These are phyloP conservation scores for Leucoraja erinaceus DNA, from an alignment of 2,113 vertebrate genomes.

Conservation along the genomic window DNA sequence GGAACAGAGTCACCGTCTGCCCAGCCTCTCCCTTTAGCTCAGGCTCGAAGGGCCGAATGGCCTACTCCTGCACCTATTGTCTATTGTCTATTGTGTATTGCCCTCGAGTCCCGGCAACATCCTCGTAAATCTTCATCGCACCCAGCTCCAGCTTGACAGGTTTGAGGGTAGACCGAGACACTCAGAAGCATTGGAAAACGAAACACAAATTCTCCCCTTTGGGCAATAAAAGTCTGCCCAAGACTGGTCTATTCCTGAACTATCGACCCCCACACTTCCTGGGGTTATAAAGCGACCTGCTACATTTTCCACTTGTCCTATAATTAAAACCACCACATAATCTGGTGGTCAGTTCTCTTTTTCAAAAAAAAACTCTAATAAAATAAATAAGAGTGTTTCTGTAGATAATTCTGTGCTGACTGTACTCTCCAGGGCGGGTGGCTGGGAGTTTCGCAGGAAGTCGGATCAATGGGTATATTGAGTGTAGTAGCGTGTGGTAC, in stretches of 20 bases:
- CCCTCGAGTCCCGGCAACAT: too few relatives aligned
- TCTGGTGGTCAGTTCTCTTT: not conserved
- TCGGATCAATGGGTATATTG: conserved; percentile 11
- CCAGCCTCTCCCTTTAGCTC: too few relatives aligned
- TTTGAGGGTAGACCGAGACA: too few relatives aligned
- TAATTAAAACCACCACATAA: not conserved
- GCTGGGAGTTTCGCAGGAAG: conserved; percentile 14
- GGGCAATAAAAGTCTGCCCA: too few relatives aligned
- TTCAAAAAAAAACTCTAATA: not conserved
- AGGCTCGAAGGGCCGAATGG: too few relatives aligned
- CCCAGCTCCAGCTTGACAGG: too few relatives aligned
- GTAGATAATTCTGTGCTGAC: conserved; percentile 10
- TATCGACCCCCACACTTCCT: not conserved
- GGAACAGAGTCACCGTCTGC: too few relatives aligned
- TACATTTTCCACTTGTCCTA: not conserved
- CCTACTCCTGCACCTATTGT: too few relatives aligned
- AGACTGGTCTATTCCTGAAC: not conserved
- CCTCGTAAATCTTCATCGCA: too few relatives aligned
- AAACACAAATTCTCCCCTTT: too few relatives aligned
- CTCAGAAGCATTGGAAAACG: too few relatives aligned
- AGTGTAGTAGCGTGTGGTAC: not conserved
- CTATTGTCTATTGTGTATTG: too few relatives aligned
- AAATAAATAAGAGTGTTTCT: conserved; percentile 33
- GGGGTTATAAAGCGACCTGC: not conserved
- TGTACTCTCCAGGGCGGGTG: not conserved